phyloP scores from a whole-genome alignment of 2,113 vertebrate species.

The Aphyosemion australe region DNA sequence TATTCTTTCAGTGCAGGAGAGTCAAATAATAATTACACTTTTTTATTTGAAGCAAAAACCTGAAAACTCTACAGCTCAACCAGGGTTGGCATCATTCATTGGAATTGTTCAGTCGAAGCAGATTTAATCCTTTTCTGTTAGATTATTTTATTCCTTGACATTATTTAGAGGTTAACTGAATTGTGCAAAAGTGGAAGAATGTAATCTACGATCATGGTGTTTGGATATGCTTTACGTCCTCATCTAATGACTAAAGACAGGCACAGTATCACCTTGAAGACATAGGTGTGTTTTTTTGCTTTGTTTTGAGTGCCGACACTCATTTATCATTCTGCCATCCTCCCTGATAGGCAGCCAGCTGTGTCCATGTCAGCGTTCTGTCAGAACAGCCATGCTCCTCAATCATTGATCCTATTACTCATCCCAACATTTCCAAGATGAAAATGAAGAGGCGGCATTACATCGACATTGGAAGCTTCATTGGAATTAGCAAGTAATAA shows the following conservation, averaged over 20 bases:
- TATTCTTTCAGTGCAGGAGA: constrained; percentile 54
- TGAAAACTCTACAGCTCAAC: too few species aligned
- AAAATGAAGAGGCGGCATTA: constrained; percentile 48
- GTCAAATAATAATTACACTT: constrained; percentile 59
- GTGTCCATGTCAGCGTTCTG: constrained; percentile 67
- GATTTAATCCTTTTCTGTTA: too few species aligned
- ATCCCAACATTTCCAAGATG: constrained; percentile 49
- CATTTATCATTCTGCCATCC: constrained; percentile 62
- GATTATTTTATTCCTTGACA: not conserved
- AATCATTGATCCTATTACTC: constrained; percentile 75
- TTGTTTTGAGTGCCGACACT: constrained; percentile 51
- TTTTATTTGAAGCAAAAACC: constrained; percentile 50
- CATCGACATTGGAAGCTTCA: constrained; percentile 33
- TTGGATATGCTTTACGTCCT: constrained; percentile 18
- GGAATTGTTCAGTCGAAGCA: too few species aligned
- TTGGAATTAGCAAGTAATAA: constrained; percentile 35
- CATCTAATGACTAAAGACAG: constrained; percentile 32
- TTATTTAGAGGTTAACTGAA: too few species aligned
- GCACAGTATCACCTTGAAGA: constrained; percentile 34
- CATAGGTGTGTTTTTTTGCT: constrained; percentile 35
- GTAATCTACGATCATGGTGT: constrained; percentile 11
- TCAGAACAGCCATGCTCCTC: constrained; percentile 60
- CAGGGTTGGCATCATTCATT: too few species aligned
- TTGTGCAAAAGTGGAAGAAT: not conserved
- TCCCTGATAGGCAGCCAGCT: constrained; percentile 69